phyloP scores from a whole-genome alignment of 1,140 invertebrate genomes.

The Cyclargus thomasi region DNA sequence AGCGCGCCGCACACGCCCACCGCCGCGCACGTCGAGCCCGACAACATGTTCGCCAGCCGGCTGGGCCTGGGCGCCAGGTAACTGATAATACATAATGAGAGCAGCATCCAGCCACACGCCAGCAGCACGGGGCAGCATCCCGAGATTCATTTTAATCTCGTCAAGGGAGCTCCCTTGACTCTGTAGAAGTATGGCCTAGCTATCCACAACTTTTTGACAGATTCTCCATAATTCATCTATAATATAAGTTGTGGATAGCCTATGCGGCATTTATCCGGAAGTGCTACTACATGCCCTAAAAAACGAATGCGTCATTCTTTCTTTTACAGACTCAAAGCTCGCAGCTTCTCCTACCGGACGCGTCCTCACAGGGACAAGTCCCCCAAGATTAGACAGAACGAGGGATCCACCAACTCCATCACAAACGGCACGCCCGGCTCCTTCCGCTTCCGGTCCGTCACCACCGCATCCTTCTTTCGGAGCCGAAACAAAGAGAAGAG shows the following conservation, averaged over 20 bases:
- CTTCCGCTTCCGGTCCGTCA: slow-evolving; percentile 56
- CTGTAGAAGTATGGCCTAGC: too few species aligned
- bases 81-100: neutral
- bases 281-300: too few species aligned
- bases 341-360: slow-evolving; percentile 57
- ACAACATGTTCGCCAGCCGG: slow-evolving; percentile 18
- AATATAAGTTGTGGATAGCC: too few species aligned
- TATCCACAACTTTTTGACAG: too few species aligned
- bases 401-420: slow-evolving; percentile 33
- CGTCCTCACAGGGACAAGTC: slow-evolving; percentile 44
- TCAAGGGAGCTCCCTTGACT: too few species aligned
- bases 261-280: too few species aligned
- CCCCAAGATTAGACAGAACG: slow-evolving; percentile 41
- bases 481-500: slow-evolving; percentile 44
- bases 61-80: slow-evolving; percentile 34
- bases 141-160: too few species aligned
- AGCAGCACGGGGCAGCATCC: too few species aligned
- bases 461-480: slow-evolving; percentile 57
- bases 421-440: slow-evolving; percentile 54
- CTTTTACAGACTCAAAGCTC: slow-evolving; percentile 44
- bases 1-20: slow-evolving; percentile 52
- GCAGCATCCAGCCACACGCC: too few species aligned
- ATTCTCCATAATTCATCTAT: too few species aligned
- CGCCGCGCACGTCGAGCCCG: slow-evolving; percentile 26
- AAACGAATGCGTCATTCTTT: too few species aligned